phyloP scores from a whole-genome alignment of 2,113 vertebrate species.

The Rhineura floridana region DNA sequence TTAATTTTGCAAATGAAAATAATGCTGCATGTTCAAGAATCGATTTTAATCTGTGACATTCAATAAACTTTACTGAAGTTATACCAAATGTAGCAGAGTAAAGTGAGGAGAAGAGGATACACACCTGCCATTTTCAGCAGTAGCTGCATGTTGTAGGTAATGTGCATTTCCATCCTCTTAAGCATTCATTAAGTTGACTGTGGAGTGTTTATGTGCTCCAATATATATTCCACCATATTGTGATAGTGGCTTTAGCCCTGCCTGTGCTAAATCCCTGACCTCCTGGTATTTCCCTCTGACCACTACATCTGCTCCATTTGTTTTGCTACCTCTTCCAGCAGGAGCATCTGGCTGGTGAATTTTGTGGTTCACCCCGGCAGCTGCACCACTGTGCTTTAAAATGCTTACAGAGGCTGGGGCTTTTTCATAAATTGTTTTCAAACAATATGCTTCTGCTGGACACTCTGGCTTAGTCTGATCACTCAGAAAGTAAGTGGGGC shows the following conservation, averaged over 20 bases:
- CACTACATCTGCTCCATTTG: conserved; percentile 41
- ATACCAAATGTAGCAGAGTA: background rate
- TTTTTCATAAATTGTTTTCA: conserved; percentile 21
- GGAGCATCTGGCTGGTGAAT: conserved; percentile 38
- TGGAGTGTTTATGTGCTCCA: background rate
- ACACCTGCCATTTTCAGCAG: background rate
- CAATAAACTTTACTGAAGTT: too few relatives aligned
- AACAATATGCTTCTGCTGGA: conserved; percentile 25
- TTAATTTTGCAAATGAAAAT: too few relatives aligned
- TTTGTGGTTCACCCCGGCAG: background rate
- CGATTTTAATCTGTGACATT: too few relatives aligned
- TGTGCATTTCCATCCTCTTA: background rate
- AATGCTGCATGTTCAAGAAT: too few relatives aligned
- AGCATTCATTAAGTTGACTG: background rate
- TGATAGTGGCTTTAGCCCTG: background rate
- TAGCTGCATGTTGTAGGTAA: background rate
- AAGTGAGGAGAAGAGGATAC: background rate
- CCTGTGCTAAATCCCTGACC: conserved; percentile 51
- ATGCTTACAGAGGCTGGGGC: conserved; percentile 21
- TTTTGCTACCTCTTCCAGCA: background rate
- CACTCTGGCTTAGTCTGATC: background rate
- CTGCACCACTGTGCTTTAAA: background rate
- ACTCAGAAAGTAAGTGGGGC: conserved; percentile 19
- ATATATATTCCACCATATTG: background rate
- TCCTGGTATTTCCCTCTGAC: conserved; percentile 26